Evolutionary conservation across 2,888 invertebrate species (phyloP), one percentile per base, ranked within the genome.

Genomic region (Hipparchia sbordonii): DNA sequence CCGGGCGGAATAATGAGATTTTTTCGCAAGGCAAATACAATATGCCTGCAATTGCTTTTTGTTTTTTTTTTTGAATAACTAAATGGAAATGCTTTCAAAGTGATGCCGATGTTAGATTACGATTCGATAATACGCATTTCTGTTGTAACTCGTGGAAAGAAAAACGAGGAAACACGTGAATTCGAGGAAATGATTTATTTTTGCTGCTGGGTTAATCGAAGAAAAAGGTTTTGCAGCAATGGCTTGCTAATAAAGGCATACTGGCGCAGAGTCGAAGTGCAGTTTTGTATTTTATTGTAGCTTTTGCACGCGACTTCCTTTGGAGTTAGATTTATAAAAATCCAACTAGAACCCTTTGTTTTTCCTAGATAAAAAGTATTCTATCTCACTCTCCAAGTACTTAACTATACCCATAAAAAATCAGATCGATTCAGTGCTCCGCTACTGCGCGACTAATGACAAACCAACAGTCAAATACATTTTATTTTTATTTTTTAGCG

Each of bases 1-100:
- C 45, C n/a, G 56, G 56, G 46, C n/a, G 57, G 57, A 67, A 57
- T 67, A 67, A 67, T 67, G 56, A 67, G 56, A 67, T 46, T 67
- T 56, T 66, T 66, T 57, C 57, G 57, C 52, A 23, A 56, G 0
- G 59, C 39, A 60, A 39, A 10, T 23, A 33, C 10, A 33, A 39
- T 8, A 7, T 12, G 13, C 33, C 12, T 52, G 5, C 56, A n/a
- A 45, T 57, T 23, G 57, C 13, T 13, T 57, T 67, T 8, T 45
- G 39, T 13, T 13, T 67, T 56, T 56, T 56, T 46, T 46, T 56
- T 67, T 46, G 45, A 57, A 56, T 67, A 67, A 57, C 67, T 57
- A 57, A 23, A 67, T 67, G 57, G 57, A 57, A 66, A 67, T 57
- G n/a, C 46, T 46, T 57, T 56, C 56, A 13, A 46, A 46, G 67